Base-by-base conservation (phyloP, 2,113 vertebrate species). In the Pyrgilauda ruficollis region DNA sequence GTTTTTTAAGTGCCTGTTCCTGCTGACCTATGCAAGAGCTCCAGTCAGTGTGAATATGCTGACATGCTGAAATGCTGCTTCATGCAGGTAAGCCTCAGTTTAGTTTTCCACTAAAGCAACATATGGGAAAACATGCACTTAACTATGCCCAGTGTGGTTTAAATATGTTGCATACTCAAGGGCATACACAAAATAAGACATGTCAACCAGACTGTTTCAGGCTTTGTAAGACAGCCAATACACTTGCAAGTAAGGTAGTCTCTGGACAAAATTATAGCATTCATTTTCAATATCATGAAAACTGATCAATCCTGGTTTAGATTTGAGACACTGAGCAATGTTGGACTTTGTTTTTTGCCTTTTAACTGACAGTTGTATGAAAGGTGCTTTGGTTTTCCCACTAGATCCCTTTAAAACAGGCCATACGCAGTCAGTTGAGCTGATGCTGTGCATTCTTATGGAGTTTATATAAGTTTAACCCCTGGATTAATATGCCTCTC, bases 51-150 rank as follows among this genome's bases (percentile, higher is more conserved):
- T 21, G 56, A 93, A 91, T 88, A 93, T 63, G 87, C 91, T 95
- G 94, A 94, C 79, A 56, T 52, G 24, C 39, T 69, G 59, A 94
- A 96, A 93, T 66, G 53, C 50, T 73, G n/a, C 35, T 92, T 80
- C 31, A 11, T 78, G 55, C 63, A 93, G 75, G 78, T 93, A 90
- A 97, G 47, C 33, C 24, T 62, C 81, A 31, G 79, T 85, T 88
- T 74, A 80, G 59, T 55, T 97, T 95, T 91, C 87, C 68, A 59
- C 47, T 88, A 19, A 96, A 91, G 78, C 20, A 91, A 62, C 16
- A 5, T 73, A 66, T 88, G 72, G 78, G 74, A 94, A 93, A 83
- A 83, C 31, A 82, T 49, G 67, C 46, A 64, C 46, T 82, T 62
- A 90, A 44, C 72, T 61, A 37, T 77, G 62, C 39, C 66, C 33